Percentiles rank a stretch among this genome's conserved stretches.
Conservation (phyloP, 2,113 vertebrate species). For the Beaufortia kweichowensis region DNA sequence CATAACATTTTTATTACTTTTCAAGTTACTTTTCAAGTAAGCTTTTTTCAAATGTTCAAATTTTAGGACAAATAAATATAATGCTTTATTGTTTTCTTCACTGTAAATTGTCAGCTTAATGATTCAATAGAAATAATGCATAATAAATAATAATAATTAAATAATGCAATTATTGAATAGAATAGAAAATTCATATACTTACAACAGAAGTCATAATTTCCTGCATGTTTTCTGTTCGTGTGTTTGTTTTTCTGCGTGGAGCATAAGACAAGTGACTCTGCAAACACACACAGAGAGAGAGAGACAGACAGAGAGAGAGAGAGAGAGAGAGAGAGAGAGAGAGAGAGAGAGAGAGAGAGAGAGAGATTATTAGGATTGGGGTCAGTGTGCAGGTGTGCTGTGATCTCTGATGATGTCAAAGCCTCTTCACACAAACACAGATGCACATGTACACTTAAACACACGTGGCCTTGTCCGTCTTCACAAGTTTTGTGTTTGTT, state of each 20-base stretch:
- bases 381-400: slow-evolving; percentile 59
- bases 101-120: too few species aligned
- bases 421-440: slow-evolving; percentile 26
- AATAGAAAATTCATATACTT: slow-evolving; percentile 54
- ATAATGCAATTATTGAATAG: background rate
- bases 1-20: too few species aligned
- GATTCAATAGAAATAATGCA: too few species aligned
- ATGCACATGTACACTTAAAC: background rate
- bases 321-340: background rate
- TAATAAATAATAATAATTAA: too few species aligned
- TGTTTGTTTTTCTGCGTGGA: background rate
- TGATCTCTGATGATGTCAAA: slow-evolving; percentile 59
- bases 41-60: too few species aligned
- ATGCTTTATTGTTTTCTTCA: too few species aligned
- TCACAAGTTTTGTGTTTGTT: background rate
- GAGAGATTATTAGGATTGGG: slow-evolving; percentile 72
- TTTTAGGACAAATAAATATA: too few species aligned
- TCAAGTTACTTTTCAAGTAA: too few species aligned
- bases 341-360: slow-evolving; percentile 25
- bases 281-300: slow-evolving; percentile 26
- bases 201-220: slow-evolving; percentile 59
- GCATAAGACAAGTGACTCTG: slow-evolving; percentile 44
- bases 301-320: background rate
- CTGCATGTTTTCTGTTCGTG: slow-evolving; percentile 46
- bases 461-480: background rate